A percentile compares a stretch with the other conserved stretches of the same genome.
These are phyloP conservation scores for Diadema setosum DNA, from an alignment of 35 echinoderm and acorn worm genomes.

Conservation along the genomic window DNA sequence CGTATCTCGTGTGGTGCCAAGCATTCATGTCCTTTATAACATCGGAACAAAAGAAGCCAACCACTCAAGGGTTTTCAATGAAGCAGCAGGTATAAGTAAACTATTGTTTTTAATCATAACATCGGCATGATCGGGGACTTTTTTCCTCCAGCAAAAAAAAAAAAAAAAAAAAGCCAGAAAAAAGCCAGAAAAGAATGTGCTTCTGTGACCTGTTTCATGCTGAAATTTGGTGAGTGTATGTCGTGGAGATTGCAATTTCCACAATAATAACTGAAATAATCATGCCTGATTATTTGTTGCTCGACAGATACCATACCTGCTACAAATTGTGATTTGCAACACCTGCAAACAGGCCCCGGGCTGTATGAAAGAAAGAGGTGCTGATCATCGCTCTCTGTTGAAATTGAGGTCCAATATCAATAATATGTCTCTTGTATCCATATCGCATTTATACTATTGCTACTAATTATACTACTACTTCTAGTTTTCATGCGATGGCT, in stretches of 20 bases:
- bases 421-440: background rate
- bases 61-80: constrained; percentile 66
- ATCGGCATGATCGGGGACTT: background rate
- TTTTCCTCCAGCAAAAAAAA: background rate
- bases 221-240: no score
- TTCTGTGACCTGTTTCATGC: no score
- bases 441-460: background rate
- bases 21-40: constrained; percentile 73
- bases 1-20: constrained; percentile 76
- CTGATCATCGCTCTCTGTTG: background rate
- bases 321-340: no score
- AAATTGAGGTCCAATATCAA: background rate
- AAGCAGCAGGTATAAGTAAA: constrained; percentile 34
- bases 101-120: background rate
- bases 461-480: background rate
- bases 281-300: background rate
- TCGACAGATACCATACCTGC: background rate
- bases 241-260: background rate
- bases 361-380: background rate
- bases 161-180: no score
- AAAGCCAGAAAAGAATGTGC: no score
- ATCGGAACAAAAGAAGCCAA: constrained; percentile 51
- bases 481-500: background rate
- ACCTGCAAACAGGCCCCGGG: background rate
- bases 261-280: no score